Base-by-base conservation (phyloP, 2,113 vertebrate genomes). In the Sialia sialis region DNA sequence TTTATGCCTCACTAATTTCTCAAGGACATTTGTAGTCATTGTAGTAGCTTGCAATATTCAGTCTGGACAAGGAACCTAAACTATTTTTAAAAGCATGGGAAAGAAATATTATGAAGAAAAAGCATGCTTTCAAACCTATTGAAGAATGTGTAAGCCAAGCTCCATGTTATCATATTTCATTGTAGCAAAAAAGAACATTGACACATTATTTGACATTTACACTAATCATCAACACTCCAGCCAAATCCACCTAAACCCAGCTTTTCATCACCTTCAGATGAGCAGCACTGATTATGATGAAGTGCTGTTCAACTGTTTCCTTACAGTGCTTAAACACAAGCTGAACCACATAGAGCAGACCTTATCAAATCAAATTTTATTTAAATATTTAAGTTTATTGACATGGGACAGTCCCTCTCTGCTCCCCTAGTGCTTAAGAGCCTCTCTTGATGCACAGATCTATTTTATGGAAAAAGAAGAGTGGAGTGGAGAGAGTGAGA, bases 181-280 rank as follows among this genome's bases (percentile, higher is more conserved):
- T n/a, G 59, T 4, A 54, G 13, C 23, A 72, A 74, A 74, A 75
- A 30, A 38, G 7, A 64, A 32, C 60, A 97, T 59, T 70, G 76
- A 96, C 69, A 86, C 39, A 62, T 75, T 52, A 86, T 88, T 86
- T 96, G 87, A 89, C 67, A 77, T 92, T 96, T 92, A 94, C 27
- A 34, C 63, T 96, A 91, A 96, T 85, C 93, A 95, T 67, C 64
- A 94, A 77, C 79, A 94, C 73, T 84, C 41, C 58, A 43, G 67
- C 46, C 89, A 97, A 94, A 96, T 78, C 81, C 87, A 84, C 78
- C 85, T 95, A 87, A 95, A 97, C 94, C 95, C 95, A 95, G 91
- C 80, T 86, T 92, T 96, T 56, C 87, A 89, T 87, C 38, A 26
- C 43, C 94, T 95, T 95, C 94, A 95, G 91, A 94, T 84, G 68